Conservation (phyloP, 2,888 invertebrate species). For the Eristalis pertinax region DNA sequence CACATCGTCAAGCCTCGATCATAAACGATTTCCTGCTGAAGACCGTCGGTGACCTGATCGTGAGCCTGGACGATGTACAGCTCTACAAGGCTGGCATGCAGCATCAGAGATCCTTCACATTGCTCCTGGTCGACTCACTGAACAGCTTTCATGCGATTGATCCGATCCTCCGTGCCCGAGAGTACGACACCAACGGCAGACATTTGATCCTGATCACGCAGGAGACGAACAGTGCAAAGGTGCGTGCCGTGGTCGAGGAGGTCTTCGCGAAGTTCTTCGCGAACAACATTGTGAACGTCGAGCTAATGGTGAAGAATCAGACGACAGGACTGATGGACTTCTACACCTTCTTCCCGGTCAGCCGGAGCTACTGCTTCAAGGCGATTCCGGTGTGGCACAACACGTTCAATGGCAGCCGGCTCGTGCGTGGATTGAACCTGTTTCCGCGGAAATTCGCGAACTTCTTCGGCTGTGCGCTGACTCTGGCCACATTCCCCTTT, state of each 20-base stretch:
- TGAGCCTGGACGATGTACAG: slow-evolving; percentile 35
- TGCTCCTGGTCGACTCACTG: slow-evolving; percentile 41
- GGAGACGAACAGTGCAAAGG: background rate
- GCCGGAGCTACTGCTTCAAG: slow-evolving; percentile 36
- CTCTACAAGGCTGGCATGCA: background rate
- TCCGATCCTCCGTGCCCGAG: background rate
- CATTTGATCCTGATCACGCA: slow-evolving; percentile 39
- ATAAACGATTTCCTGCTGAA: slow-evolving; percentile 41
- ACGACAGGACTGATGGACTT: slow-evolving; percentile 32
- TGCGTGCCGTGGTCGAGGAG: background rate
- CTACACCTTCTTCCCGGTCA: slow-evolving; percentile 46
- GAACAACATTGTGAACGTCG: slow-evolving; percentile 34
- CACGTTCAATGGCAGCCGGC: slow-evolving; percentile 10
- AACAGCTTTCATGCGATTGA: slow-evolving; percentile 5
- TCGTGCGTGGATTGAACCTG: background rate
- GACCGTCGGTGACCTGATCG: background rate
- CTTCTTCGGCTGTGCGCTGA: slow-evolving; percentile 43
- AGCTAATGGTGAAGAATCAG: slow-evolving; percentile 22
- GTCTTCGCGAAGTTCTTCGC: slow-evolving; percentile 36
- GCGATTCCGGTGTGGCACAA: slow-evolving; percentile 40
- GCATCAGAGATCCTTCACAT: slow-evolving; percentile 14
- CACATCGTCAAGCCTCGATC: slow-evolving; percentile 22
- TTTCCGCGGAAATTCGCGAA: slow-evolving; percentile 50
- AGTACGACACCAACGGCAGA: slow-evolving; percentile 42
- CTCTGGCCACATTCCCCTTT: slow-evolving; percentile 41